Evolutionary conservation across 2,113 vertebrate species (phyloP).

Genomic region (Sphaerodactylus townsendi): DNA sequence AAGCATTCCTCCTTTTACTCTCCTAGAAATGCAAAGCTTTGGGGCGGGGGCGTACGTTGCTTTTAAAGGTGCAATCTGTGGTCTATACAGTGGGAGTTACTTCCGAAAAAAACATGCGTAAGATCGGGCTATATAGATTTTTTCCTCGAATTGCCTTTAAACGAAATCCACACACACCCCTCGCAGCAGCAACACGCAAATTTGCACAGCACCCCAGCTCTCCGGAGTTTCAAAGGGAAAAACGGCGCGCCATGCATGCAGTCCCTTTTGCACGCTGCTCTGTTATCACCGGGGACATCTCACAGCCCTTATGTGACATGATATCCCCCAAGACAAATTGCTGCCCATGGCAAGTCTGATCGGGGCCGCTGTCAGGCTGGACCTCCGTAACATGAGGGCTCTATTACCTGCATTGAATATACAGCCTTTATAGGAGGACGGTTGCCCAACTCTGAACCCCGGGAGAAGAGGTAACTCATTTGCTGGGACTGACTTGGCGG

Average conservation of each 20-base stretch:
- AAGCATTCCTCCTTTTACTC: neutral
- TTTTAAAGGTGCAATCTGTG: neutral
- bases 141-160: constrained; percentile 3
- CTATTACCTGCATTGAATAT: constrained; percentile 26
- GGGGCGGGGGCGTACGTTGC: neutral
- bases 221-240: neutral
- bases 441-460: neutral
- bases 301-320: constrained; percentile 2
- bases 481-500: neutral
- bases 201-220: constrained; percentile 4
- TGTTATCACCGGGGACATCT: neutral
- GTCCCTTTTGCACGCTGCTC: neutral
- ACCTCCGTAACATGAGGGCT: neutral
- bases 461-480: neutral
- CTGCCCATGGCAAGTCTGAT: neutral
- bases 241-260: neutral
- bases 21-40: neutral
- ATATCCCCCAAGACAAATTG: neutral
- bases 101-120: neutral
- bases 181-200: neutral
- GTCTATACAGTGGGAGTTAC: neutral
- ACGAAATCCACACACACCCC: neutral
- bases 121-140: neutral
- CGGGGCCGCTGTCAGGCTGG: neutral
- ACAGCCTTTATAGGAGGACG: constrained; percentile 20